These are phyloP conservation scores for Notolabrus celidotus DNA, from an alignment of 2,797 vertebrate genomes.

Conservation along the genomic window DNA sequence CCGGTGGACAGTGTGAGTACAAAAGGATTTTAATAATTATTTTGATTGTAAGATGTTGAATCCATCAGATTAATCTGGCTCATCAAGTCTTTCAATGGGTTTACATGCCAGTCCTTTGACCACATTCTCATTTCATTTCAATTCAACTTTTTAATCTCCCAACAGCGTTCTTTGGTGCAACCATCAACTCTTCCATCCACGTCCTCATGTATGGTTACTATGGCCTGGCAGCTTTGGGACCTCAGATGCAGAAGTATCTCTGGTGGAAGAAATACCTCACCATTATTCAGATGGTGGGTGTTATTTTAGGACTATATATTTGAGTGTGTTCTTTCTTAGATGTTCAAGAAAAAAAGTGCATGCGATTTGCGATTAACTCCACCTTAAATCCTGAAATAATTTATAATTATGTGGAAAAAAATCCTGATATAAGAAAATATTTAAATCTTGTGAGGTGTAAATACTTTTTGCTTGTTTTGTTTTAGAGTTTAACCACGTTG, in stretches of 20 bases:
- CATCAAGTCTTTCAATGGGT: too few relatives aligned
- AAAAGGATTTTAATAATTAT: not conserved
- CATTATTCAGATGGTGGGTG: conserved; percentile 96
- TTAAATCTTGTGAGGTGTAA: too few relatives aligned
- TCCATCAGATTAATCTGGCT: not conserved
- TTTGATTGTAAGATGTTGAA: too few relatives aligned
- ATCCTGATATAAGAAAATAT: too few relatives aligned
- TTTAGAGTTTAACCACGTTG: too few relatives aligned
- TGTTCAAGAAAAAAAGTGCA: not conserved
- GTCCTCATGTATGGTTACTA: conserved; percentile 99
- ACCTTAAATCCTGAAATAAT: too few relatives aligned
- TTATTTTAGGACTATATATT: not conserved
- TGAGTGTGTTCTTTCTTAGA: not conserved
- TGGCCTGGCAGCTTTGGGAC: conserved; percentile 94
- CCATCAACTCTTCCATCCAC: conserved; percentile 96
- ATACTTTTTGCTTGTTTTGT: not conserved
- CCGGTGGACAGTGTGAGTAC: conserved; percentile 97
- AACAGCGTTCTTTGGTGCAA: conserved; percentile 96
- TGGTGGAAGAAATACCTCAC: conserved; percentile 99
- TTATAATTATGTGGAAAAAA: too few relatives aligned
- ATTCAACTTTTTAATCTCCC: conserved; percentile 3
- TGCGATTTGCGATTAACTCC: too few relatives aligned
- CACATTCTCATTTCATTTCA: not conserved
- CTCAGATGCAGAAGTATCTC: conserved; percentile 97
- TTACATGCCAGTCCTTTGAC: too few relatives aligned